Evolutionary conservation across 2,113 vertebrate species (phyloP).

Genomic region (Colius striatus): DNA sequence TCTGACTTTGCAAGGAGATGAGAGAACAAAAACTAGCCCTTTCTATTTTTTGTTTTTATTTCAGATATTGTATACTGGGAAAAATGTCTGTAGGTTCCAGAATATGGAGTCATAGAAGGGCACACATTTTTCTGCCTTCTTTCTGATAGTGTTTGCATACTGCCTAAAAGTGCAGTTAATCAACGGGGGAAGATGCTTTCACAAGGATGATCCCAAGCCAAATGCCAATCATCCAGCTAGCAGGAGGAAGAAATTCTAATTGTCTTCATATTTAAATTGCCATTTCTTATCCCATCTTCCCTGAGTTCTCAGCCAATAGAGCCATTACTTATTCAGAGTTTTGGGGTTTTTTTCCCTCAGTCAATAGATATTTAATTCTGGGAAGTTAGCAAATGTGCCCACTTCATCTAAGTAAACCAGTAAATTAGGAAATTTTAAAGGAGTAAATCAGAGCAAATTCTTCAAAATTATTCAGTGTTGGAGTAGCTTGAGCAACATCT

Average conservation of each 20-base stretch:
- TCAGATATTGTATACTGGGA: background rate
- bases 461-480: slow-evolving; percentile 9
- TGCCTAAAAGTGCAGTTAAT: background rate
- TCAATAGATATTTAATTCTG: background rate
- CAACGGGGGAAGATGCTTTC: background rate
- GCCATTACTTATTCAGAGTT: rapidly evolving
- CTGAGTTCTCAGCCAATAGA: background rate
- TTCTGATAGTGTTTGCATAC: background rate
- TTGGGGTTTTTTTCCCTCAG: background rate
- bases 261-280: background rate
- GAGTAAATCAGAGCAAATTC: slow-evolving; percentile 11
- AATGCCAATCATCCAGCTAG: background rate
- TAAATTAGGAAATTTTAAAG: background rate
- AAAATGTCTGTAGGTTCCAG: background rate
- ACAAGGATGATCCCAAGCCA: background rate
- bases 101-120: background rate
- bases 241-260: background rate
- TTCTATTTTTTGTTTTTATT: background rate
- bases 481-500: background rate
- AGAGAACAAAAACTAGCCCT: background rate
- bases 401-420: background rate
- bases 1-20: background rate
- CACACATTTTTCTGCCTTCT: background rate
- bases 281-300: background rate
- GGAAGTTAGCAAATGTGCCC: background rate